phyloP scores from a whole-genome alignment of 23 tunicate genomes.

The Halocynthia aurantium region DNA sequence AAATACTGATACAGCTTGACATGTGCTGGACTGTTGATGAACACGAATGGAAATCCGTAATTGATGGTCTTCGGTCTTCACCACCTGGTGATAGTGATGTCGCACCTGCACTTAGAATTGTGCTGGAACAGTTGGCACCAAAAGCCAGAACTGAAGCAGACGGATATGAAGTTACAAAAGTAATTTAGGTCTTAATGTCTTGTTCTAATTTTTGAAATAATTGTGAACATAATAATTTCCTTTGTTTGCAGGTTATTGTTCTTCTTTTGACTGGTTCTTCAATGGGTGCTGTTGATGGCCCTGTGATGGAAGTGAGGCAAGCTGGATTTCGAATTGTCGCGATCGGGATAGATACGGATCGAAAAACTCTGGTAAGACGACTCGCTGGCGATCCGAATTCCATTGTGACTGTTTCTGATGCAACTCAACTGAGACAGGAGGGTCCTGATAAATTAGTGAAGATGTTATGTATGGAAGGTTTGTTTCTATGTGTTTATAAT shows the following conservation, averaged over 20 bases:
- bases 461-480: no score
- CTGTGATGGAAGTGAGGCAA: constrained; percentile 4
- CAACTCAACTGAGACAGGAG: no score
- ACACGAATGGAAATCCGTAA: background rate
- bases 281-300: constrained; percentile 26
- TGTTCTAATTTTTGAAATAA: no score
- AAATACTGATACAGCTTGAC: background rate
- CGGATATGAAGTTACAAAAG: constrained; percentile 1
- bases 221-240: background rate
- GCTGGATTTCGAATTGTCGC: constrained; percentile 19
- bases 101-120: constrained; percentile 16
- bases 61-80: background rate
- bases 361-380: constrained; percentile 17
- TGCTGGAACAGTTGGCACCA: constrained; percentile 10
- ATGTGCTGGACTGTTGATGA: background rate
- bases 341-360: constrained; percentile 5
- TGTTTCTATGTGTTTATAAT: no score
- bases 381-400: background rate
- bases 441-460: no score
- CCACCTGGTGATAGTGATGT: constrained; percentile 17
- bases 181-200: background rate
- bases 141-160: constrained; percentile 5
- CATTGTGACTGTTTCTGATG: no score
- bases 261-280: constrained; percentile 9
- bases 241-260: constrained; percentile 13